Conservation (phyloP, 2,113 vertebrate genomes). For the Eublepharis macularius region DNA sequence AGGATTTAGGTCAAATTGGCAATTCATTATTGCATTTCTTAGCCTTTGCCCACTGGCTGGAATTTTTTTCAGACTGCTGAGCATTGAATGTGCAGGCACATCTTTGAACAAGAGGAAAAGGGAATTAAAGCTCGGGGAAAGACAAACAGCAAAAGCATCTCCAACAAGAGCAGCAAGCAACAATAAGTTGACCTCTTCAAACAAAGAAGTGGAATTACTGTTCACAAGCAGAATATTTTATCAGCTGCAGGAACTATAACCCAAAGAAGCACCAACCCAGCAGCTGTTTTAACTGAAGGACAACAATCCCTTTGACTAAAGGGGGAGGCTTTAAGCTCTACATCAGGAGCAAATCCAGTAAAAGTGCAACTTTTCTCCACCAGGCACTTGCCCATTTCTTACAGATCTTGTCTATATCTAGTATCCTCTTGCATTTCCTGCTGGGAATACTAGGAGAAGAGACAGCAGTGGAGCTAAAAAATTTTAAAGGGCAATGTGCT, state of each 20-base stretch:
- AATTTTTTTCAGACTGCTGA: neutral
- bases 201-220: slow-evolving; percentile 4
- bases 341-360: neutral
- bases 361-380: neutral
- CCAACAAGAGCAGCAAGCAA: slow-evolving; percentile 22
- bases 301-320: slow-evolving; percentile 14
- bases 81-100: neutral
- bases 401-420: neutral
- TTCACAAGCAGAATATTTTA: slow-evolving; percentile 26
- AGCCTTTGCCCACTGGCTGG: slow-evolving; percentile 8
- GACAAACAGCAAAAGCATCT: neutral
- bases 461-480: neutral
- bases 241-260: slow-evolving; percentile 23
- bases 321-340: neutral
- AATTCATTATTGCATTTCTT: rapidly evolving
- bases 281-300: slow-evolving; percentile 5
- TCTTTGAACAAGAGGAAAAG: slow-evolving; percentile 11
- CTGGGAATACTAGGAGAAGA: slow-evolving; percentile 1
- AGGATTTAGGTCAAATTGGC: slow-evolving; percentile 5
- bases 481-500: too few species aligned
- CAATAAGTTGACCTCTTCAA: slow-evolving; percentile 18
- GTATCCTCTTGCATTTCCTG: neutral
- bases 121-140: neutral
- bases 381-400: neutral
- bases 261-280: slow-evolving; percentile 52